These are phyloP conservation scores for Chaunax sp. DNA, from an alignment of 2,797 vertebrate genomes.

Conservation along the genomic window DNA sequence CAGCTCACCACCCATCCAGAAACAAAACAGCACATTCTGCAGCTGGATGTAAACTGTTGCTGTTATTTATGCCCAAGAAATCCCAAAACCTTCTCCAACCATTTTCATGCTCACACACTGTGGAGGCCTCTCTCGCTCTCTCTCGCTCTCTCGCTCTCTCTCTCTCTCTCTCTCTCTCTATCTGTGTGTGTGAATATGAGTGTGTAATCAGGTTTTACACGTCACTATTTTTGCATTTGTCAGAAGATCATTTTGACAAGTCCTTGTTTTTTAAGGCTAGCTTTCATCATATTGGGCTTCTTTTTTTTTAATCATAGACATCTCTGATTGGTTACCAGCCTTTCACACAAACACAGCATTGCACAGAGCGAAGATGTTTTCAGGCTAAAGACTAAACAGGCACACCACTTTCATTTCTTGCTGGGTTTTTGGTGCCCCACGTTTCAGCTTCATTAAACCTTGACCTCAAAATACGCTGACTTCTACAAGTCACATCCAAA, in stretches of 20 bases:
- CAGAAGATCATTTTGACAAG: neutral
- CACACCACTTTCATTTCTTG: neutral
- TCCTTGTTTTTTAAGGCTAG: conserved; percentile 1
- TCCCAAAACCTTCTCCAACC: conserved; percentile 38
- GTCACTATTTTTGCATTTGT: conserved; percentile 2
- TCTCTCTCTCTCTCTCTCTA: neutral
- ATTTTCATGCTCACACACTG: conserved; percentile 50
- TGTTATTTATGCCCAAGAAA: conserved; percentile 56
- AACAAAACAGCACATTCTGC: conserved; percentile 59
- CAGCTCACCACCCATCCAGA: conserved; percentile 64
- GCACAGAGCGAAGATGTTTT: conserved; percentile 12
- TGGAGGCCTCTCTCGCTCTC: conserved; percentile 6
- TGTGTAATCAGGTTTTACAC: conserved; percentile 17
- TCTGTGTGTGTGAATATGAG: conserved; percentile 2
- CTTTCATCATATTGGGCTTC: neutral
- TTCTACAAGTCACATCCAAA: neutral
- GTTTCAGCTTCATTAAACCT: conserved; percentile 16
- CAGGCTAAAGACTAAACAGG: conserved; percentile 15
- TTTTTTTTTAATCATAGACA: neutral
- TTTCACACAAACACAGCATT: neutral
- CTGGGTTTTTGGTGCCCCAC: neutral
- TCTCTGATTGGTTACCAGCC: conserved; percentile 5
- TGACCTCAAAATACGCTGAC: conserved; percentile 6
- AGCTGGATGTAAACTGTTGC: conserved; percentile 57
- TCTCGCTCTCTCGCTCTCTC: conserved; percentile 2